These are phyloP conservation scores for Carpatolechia fugitivella DNA, from an alignment of 2,888 invertebrate species.

Conservation along the genomic window DNA sequence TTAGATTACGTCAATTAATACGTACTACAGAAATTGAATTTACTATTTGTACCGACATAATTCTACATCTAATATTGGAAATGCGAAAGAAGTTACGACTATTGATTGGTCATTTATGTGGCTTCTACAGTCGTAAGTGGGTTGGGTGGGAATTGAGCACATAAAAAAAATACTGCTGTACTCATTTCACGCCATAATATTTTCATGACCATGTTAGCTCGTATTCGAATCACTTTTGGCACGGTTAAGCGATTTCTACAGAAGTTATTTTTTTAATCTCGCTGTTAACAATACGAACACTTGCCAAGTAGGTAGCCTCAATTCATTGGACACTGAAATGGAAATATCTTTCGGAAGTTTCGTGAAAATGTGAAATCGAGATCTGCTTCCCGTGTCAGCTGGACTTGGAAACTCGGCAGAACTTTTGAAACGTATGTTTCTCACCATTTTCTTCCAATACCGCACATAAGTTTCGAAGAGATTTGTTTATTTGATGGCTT, in stretches of 20 bases:
- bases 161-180: background rate
- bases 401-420: background rate
- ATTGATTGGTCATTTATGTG: conserved; percentile 17
- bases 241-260: background rate
- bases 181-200: too few relatives aligned
- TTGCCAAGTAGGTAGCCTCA: background rate
- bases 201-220: too few relatives aligned
- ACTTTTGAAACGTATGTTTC: background rate
- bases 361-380: background rate
- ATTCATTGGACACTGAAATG: background rate
- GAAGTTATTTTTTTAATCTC: background rate
- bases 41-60: background rate
- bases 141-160: background rate
- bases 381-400: background rate
- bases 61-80: background rate
- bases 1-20: too few relatives aligned
- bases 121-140: conserved; percentile 23
- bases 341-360: background rate
- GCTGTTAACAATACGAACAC: background rate
- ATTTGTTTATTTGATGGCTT: background rate
- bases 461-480: background rate
- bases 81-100: conserved; percentile 9
- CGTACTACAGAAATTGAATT: too few relatives aligned
- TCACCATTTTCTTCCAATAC: background rate
- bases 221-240: background rate